Evolutionary conservation across 2,888 invertebrate species (phyloP).

Genomic region (Psylliodes chrysocephalus): DNA sequence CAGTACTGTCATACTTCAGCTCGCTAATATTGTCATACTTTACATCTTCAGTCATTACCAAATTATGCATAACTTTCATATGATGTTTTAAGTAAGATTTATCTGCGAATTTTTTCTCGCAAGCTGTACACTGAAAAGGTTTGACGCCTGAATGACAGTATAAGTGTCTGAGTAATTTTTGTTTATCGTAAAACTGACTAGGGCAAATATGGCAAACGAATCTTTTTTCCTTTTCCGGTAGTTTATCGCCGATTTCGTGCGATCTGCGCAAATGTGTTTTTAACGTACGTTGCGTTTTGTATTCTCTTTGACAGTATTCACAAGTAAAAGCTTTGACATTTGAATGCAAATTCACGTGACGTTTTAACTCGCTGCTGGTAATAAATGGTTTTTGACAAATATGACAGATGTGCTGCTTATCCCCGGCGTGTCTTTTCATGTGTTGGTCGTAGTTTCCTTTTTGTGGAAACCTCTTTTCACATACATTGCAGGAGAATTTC

Average conservation of each 20-base stretch:
- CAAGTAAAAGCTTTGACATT: constrained; percentile 58
- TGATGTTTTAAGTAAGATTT: constrained; percentile 55
- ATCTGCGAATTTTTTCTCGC: constrained; percentile 54
- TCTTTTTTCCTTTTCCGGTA: constrained; percentile 57
- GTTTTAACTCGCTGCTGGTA: constrained; percentile 50
- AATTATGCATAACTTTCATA: constrained; percentile 37
- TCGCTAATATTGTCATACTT: background rate
- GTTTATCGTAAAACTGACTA: constrained; percentile 59
- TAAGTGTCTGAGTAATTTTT: constrained; percentile 54
- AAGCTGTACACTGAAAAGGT: constrained; percentile 51
- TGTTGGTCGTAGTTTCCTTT: constrained; percentile 54
- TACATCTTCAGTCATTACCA: background rate
- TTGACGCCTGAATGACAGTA: constrained; percentile 53
- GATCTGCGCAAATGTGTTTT: constrained; percentile 60
- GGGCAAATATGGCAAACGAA: constrained; percentile 53
- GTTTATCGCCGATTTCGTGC: constrained; percentile 21
- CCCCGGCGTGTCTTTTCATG: constrained; percentile 51
- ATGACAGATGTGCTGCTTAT: constrained; percentile 51
- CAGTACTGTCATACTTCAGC: constrained; percentile 11
- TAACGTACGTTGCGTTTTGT: constrained; percentile 45
- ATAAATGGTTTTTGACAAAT: constrained; percentile 53
- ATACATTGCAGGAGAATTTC: constrained; percentile 52
- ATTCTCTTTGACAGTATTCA: constrained; percentile 66
- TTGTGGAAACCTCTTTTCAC: constrained; percentile 52
- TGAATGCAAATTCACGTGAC: constrained; percentile 52